Percentiles rank a stretch among this genome's conserved stretches.
Conservation (phyloP, 2,888 invertebrate genomes). For the Heliothis peltigera region DNA sequence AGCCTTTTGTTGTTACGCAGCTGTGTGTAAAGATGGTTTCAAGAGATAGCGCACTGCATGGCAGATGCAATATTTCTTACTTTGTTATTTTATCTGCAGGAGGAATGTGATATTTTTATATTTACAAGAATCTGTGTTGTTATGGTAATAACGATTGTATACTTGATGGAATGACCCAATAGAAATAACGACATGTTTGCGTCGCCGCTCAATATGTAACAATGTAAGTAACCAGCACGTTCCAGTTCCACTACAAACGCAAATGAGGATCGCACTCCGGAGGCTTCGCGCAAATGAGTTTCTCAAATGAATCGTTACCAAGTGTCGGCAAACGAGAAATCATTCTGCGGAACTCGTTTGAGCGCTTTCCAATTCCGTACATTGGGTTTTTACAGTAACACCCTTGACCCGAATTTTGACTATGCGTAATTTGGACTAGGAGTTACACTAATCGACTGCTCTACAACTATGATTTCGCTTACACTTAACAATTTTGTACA, state of each 20-base stretch:
- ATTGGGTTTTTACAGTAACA: constrained; percentile 68
- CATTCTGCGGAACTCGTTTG: constrained; percentile 73
- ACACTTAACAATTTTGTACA: constrained; percentile 35
- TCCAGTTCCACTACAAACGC: constrained; percentile 77
- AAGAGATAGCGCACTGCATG: constrained; percentile 49
- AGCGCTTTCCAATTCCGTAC: constrained; percentile 77
- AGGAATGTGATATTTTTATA: constrained; percentile 19
- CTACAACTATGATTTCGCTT: constrained; percentile 22
- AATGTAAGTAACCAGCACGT: constrained; percentile 64
- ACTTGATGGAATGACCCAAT: constrained; percentile 58
- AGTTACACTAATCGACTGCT: constrained; percentile 21
- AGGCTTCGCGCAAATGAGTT: constrained; percentile 83
- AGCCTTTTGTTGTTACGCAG: constrained; percentile 79
- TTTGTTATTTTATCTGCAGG: constrained; percentile 53
- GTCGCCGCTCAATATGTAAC: constrained; percentile 65
- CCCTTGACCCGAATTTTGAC: constrained; percentile 45
- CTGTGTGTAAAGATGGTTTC: constrained; percentile 56
- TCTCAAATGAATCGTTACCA: constrained; percentile 86
- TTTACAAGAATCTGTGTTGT: constrained; percentile 20
- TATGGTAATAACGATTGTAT: constrained; percentile 32
- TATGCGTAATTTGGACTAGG: constrained; percentile 21
- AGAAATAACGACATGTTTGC: constrained; percentile 64
- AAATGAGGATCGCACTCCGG: constrained; percentile 83
- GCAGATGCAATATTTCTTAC: constrained; percentile 50
- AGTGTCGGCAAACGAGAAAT: constrained; percentile 82